Conservation (phyloP, 2,113 vertebrate species). For the Falco punctatus region DNA sequence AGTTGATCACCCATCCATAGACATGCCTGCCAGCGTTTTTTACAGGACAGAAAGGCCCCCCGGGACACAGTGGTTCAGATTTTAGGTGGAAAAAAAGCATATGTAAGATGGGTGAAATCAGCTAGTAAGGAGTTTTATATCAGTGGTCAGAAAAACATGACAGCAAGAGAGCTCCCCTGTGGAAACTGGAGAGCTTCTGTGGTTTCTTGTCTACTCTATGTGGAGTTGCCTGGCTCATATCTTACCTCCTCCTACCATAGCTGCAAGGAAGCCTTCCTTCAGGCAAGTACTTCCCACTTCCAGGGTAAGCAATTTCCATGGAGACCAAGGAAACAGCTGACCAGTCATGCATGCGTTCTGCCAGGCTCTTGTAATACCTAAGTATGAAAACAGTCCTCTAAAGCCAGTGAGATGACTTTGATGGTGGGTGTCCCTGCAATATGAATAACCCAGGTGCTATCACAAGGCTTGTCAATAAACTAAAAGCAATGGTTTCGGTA, state of each 20-base stretch:
- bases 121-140: background rate
- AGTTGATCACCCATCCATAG: background rate
- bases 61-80: background rate
- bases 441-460: background rate
- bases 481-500: background rate
- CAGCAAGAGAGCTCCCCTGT: background rate
- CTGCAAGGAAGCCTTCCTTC: background rate
- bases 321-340: background rate
- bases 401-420: background rate
- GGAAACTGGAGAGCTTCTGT: background rate
- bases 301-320: background rate
- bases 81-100: background rate
- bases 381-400: background rate
- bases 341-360: background rate
- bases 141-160: background rate
- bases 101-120: background rate
- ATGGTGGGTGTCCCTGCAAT: background rate
- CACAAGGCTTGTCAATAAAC: background rate
- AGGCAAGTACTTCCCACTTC: background rate
- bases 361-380: background rate
- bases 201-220: background rate
- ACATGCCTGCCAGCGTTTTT: rapidly evolving
- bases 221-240: background rate
- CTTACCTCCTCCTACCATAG: background rate
- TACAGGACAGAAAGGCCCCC: background rate